Base-by-base conservation (phyloP, 64 coral and sea anemone species). In the Pocillopora damicornis region DNA sequence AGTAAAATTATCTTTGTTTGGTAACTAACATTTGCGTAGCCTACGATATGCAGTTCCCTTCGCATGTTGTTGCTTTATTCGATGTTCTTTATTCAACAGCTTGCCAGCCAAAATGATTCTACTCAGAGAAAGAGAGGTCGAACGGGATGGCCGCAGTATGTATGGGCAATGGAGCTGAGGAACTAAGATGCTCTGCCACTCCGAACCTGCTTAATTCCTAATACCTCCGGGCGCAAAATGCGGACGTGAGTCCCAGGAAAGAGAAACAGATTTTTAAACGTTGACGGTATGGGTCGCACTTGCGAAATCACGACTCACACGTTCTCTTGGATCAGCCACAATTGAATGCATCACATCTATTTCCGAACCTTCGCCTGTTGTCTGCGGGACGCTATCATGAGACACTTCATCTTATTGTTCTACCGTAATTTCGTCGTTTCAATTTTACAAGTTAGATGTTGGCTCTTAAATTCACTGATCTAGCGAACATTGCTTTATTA, bases 111-210 rank as follows among this genome's bases (percentile, higher is more conserved):
- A 89, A 89, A 74, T 14, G 94, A 97, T 25, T 59, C 92, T 45
- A 61, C 94, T 2, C 94, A 91, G 13, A 87, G 94, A 38, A 97
- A 97, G n/a, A 82, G 94, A 73, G 94, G 94, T 20, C 56, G 94
- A 72, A 97, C 94, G 15, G 94, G 94, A 12, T 97, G 94, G 94
- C 94, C 94, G 5, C 94, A 97, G 30, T 92, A 97, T 81, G 94
- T 97, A 45, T 97, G 94, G 94, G 94, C 94, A 1, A 77, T 97
- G 88, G 94, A 97, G 73, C 76, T 97, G 20, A 78, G 88, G 69
- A 85, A 87, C n/a, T 91, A 61, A 89, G 14, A n/a, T 35, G 35
- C 13, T 63, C 58, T 57, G 13, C 20, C 51, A 59, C 1, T 73
- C 18, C 42, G 57, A 57, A 45, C 30, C 13, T 17, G 16, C 13